Evolutionary conservation across 2,888 invertebrate genomes (phyloP).

Genomic region (Athetis lepigone): DNA sequence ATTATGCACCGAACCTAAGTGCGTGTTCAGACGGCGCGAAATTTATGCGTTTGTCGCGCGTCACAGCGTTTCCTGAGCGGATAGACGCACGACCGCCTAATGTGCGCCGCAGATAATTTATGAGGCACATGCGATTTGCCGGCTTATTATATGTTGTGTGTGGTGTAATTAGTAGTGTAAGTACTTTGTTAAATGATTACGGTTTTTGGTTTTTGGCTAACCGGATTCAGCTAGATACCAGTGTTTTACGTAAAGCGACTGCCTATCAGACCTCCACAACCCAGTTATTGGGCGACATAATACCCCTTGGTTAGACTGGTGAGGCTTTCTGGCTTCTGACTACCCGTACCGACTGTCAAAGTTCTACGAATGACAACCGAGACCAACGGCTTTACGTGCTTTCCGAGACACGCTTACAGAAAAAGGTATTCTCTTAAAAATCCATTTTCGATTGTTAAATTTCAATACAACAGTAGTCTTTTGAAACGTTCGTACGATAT

Average conservation of each 20-base stretch:
- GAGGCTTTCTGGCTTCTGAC: too few relatives aligned
- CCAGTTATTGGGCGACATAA: too few relatives aligned
- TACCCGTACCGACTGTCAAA: too few relatives aligned
- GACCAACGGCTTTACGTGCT: too few relatives aligned
- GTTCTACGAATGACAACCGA: too few relatives aligned
- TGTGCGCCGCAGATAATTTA: constrained; percentile 52
- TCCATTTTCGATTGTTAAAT: constrained; percentile 20
- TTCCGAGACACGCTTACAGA: too few relatives aligned
- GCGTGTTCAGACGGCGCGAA: constrained; percentile 42
- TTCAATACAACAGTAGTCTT: constrained; percentile 17
- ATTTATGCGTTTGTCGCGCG: constrained; percentile 61
- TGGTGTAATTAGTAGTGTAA: constrained; percentile 35
- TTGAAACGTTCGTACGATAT: constrained; percentile 17
- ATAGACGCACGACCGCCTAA: constrained; percentile 51
- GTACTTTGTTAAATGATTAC: constrained; percentile 8
- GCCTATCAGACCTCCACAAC: too few relatives aligned
- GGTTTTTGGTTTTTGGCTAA: constrained; percentile 7
- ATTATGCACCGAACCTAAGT: constrained; percentile 47
- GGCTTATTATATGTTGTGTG: constrained; percentile 41
- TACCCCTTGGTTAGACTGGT: too few relatives aligned
- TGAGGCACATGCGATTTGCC: constrained; percentile 43
- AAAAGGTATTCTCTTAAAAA: too few relatives aligned
- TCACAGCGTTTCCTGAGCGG: constrained; percentile 50
- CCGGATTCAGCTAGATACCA: too few relatives aligned
- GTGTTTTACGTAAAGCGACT: too few relatives aligned